Evolutionary conservation across 2,888 invertebrate species (phyloP), one percentile per base, ranked within the genome.

Genomic region (Steromphala cineraria): DNA sequence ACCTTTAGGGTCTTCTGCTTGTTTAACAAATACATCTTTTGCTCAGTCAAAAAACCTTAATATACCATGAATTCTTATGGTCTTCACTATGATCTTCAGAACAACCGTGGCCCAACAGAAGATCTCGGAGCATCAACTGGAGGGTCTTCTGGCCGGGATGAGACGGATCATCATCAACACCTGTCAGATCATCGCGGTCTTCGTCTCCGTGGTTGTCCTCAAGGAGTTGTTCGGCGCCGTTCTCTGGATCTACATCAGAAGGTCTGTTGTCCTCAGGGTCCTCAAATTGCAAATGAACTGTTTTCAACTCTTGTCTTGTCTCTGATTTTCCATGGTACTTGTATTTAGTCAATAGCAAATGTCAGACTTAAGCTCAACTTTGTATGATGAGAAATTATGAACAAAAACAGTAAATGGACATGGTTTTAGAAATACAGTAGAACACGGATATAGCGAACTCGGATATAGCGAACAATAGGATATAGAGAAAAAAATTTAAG

Each of bases 161-260:
- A 88, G 91, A 24, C 86, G 89, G 79, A 84, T 92, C 74, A 88
- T 92, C 75, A 87, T 87, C 40, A 89, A 91, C 83, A 91, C 91
- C 5, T 90, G 92, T 80, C 90, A 91, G 78, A 85, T 92, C 24
- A 87, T 91, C 52, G 84, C 91, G 28, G 85, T 92, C 53, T 93
- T 91, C 80, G 85, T 92, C 81, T 85, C 90, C 21, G 81, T 89
- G 15, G 87, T 93, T 19, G 89, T 92, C 36, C 87, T 92, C 24
- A 91, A 92, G 74, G 92, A 93, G 80, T 83, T 92, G 13, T 86
- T 91, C 0, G 88, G 91, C 19, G 89, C 91, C 5, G 92, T 92
- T 5, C 85, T 91, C 53, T 93, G 93, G 93, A 89, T 92, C 21
- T 92, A 92, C 80, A 88, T 92, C 53, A 91, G 92, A 83, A 89